phyloP scores from a whole-genome alignment of 2,888 invertebrate genomes.

The Catocala fraxini region DNA sequence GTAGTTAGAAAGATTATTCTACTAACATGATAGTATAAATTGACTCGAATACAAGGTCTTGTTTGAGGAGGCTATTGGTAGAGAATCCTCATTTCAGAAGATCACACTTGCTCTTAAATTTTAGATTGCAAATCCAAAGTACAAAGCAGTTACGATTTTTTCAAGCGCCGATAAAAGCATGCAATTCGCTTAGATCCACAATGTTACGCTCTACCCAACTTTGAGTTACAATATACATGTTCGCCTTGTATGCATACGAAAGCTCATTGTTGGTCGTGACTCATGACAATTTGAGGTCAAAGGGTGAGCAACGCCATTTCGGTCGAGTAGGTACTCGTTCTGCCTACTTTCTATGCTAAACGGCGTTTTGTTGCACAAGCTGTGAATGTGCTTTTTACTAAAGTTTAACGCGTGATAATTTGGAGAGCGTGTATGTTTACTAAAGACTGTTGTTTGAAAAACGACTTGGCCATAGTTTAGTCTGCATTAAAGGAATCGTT shows the following conservation, averaged over 20 bases:
- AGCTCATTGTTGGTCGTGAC: slow-evolving; percentile 51
- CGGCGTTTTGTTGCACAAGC: slow-evolving; percentile 13
- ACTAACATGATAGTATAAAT: no score
- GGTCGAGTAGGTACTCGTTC: slow-evolving; percentile 14
- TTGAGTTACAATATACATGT: neutral
- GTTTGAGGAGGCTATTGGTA: no score
- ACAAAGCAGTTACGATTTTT: no score
- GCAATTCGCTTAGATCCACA: no score
- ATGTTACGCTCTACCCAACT: no score
- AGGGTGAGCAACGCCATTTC: slow-evolving; percentile 63
- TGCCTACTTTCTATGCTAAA: slow-evolving; percentile 52
- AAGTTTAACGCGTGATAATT: slow-evolving; percentile 14
- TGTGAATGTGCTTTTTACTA: slow-evolving; percentile 4
- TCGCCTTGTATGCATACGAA: slow-evolving; percentile 39
- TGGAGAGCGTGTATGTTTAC: slow-evolving; percentile 2
- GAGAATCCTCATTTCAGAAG: no score
- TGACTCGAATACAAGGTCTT: no score
- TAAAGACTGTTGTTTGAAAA: neutral
- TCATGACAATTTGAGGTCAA: slow-evolving; percentile 64
- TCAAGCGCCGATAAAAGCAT: no score
- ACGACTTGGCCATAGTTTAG: neutral
- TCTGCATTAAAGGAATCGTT: neutral
- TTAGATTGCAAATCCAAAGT: no score
- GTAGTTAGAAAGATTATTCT: no score
- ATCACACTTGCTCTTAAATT: no score